phyloP scores from a whole-genome alignment of 2,797 vertebrate genomes.

The Enteromius viviparus region DNA sequence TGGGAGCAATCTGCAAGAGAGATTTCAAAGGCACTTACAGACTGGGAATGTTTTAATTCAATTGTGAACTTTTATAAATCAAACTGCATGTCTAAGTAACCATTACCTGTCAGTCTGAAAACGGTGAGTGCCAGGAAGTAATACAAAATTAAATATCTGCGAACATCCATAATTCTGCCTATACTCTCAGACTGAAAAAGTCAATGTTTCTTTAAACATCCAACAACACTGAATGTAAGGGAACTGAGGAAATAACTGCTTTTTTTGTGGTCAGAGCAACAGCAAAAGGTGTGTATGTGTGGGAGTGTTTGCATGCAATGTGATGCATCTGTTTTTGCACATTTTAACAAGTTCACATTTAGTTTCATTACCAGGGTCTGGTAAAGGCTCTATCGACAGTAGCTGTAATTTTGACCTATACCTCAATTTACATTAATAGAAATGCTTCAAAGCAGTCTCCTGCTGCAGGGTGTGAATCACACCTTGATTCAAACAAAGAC shows the following conservation, averaged over 20 bases:
- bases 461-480: too few relatives aligned
- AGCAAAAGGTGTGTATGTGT: not conserved
- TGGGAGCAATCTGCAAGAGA: slow-evolving; percentile 50
- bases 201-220: not conserved
- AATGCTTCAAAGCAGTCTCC: too few relatives aligned
- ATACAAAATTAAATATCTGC: slow-evolving; percentile 1
- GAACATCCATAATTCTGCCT: not conserved
- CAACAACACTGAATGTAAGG: not conserved
- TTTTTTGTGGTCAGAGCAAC: slow-evolving; percentile 10
- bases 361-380: not conserved
- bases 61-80: too few relatives aligned
- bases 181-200: not conserved
- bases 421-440: too few relatives aligned
- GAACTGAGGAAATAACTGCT: not conserved
- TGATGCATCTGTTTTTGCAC: slow-evolving; percentile 11
- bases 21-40: not conserved
- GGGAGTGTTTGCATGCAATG: slow-evolving; percentile 7
- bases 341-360: slow-evolving; percentile 10
- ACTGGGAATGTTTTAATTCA: too few relatives aligned
- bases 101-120: slow-evolving; percentile 8
- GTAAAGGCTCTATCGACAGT: not conserved
- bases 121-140: not conserved
- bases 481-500: too few relatives aligned
- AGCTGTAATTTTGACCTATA: not conserved
- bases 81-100: not conserved